Evolutionary conservation across 2,113 vertebrate species (phyloP).

Genomic region (Oreocharis arfaki): DNA sequence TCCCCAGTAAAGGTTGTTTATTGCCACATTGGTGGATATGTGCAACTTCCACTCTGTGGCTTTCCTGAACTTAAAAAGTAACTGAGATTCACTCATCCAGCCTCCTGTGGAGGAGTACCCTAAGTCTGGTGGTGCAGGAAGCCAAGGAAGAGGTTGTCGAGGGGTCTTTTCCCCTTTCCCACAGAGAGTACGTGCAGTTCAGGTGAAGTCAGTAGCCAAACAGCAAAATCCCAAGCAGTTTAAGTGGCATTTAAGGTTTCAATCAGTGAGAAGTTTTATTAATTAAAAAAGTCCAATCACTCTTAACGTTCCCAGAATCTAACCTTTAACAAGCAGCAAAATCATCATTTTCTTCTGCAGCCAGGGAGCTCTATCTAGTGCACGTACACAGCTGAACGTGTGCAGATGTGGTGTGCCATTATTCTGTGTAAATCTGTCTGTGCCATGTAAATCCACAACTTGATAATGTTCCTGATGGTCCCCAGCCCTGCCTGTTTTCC

Average conservation of each 20-base stretch:
- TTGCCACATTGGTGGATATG: not conserved
- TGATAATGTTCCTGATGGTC: not conserved
- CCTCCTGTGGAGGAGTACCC: not conserved
- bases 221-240: not conserved
- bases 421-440: not conserved
- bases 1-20: not conserved
- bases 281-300: not conserved
- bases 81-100: not conserved
- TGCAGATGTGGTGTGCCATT: not conserved
- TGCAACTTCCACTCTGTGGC: not conserved
- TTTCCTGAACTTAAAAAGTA: not conserved
- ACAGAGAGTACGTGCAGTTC: not conserved
- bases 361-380: not conserved
- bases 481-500: not conserved
- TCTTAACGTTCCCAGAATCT: not conserved
- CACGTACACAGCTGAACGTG: not conserved
- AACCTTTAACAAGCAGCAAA: not conserved
- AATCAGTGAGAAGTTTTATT: not conserved
- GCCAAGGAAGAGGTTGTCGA: not conserved
- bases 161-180: not conserved
- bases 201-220: not conserved
- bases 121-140: not conserved
- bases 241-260: not conserved
- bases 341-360: not conserved
- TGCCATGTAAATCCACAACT: not conserved